Conservation (phyloP, 2,113 vertebrate genomes). For the Orycteropus afer region DNA sequence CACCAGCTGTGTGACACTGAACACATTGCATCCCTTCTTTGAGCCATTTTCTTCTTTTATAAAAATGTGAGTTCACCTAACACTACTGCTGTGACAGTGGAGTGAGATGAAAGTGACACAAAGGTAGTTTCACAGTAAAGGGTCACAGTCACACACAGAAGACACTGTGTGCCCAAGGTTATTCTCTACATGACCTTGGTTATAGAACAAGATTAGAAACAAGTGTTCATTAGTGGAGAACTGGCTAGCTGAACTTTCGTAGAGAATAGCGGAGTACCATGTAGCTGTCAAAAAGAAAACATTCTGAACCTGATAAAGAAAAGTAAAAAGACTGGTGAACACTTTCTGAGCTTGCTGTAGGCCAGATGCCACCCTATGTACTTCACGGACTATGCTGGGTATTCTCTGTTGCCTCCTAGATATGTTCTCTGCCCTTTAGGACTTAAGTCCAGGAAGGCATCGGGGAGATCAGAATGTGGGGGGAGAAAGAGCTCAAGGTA, state of each 20-base stretch:
- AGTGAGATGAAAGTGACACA: not conserved
- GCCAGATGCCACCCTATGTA: not conserved
- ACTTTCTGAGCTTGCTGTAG: not conserved
- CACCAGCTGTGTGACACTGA: not conserved
- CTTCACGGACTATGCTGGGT: not conserved
- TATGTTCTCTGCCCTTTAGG: not conserved
- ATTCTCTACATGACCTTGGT: not conserved
- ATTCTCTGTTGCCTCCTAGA: not conserved
- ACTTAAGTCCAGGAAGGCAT: not conserved
- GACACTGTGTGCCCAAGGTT: not conserved
- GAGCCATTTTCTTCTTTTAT: not conserved
- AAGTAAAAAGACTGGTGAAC: not conserved
- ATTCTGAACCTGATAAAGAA: not conserved
- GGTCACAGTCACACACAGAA: not conserved
- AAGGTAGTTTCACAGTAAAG: not conserved
- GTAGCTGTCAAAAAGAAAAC: not conserved
- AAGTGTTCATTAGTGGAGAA: not conserved
- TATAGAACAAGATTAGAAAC: not conserved
- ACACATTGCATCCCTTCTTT: not conserved
- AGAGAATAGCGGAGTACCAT: no score
- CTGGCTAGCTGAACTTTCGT: not conserved
- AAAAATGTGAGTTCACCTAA: not conserved
- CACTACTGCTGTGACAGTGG: not conserved
- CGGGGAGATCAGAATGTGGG: not conserved
- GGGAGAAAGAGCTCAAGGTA: not conserved